Base-by-base conservation (phyloP, 1,140 invertebrate species). In the Drosophila busckii region DNA sequence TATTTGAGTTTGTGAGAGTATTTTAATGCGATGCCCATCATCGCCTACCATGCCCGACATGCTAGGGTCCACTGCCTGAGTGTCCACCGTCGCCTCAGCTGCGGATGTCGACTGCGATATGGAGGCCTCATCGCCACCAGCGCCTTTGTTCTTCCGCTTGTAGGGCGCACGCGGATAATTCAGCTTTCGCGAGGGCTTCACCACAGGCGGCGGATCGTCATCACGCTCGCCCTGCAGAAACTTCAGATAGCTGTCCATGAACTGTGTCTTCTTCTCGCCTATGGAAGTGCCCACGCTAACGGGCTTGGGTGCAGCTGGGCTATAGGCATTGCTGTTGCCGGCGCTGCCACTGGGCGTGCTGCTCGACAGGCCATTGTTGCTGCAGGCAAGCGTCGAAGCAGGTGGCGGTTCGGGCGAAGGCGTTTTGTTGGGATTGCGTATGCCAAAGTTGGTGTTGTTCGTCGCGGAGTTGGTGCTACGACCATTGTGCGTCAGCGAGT, bases 181-280 rank as follows among this genome's bases (percentile, higher is more conserved):
- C 0, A 84, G 34, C 29, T 86, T 86, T 3, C 84, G 70, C 2
- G 84, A 76, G n/a, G 70, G 82, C 37, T 86, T 86, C 17, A 84
- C 80, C 17, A 86, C 75, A 7, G 93, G 92, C 20, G 93, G 93
- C n/a, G 93, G 93, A 64, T 93, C 94, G 22, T 92, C 91, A 44
- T 94, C 93, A 17, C 92, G 90, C 73, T 94, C 93, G 35, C 94
- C 94, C 89, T 95, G 93, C 64, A 95, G 88, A 87, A 95, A 95
- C 83, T 94, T 95, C 26, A 94, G 88, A 88, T 94, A 95, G 87
- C 93, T 94, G 64, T 92, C 93, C 93, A 95, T 94, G 85, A 95
- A 95, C 50, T 93, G 93, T 17, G 92, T 91, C 65, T 93, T 92
- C 63, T 86, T 64, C 90, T 91, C 85, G 20, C 84, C 84, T 26